Evolutionary conservation across 2,888 invertebrate genomes (phyloP).

Genomic region (Diaperis boleti): DNA sequence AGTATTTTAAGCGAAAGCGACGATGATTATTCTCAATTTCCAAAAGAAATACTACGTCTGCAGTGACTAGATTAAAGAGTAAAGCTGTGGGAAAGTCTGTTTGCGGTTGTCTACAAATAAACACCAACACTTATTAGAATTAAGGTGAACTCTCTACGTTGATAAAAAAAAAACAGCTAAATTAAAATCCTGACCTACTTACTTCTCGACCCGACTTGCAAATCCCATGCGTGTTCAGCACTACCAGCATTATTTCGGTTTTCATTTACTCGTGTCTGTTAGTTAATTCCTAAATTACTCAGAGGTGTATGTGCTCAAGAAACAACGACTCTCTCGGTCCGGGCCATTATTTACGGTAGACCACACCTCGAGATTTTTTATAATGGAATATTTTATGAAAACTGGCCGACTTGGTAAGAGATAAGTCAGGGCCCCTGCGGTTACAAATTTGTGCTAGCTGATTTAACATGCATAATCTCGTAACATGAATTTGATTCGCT

Average conservation of each 20-base stretch:
- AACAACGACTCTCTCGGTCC: conserved; percentile 3
- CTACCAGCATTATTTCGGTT: background rate
- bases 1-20: conserved; percentile 13
- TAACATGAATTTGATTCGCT: background rate
- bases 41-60: conserved; percentile 1
- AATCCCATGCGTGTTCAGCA: conserved; percentile 9
- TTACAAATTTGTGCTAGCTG: background rate
- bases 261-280: conserved; percentile 16
- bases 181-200: conserved; percentile 28
- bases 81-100: conserved; percentile 15
- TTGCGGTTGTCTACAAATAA: conserved; percentile 33
- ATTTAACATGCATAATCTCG: background rate
- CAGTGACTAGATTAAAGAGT: conserved; percentile 30
- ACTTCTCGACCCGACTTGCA: conserved; percentile 1
- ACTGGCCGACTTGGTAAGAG: too few relatives aligned
- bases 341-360: conserved; percentile 6
- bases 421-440: background rate
- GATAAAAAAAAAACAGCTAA: conserved; percentile 16
- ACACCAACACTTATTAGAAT: conserved; percentile 35
- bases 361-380: conserved; percentile 9
- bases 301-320: background rate
- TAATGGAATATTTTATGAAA: conserved; percentile 16
- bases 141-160: conserved; percentile 13
- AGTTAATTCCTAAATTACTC: conserved; percentile 25
- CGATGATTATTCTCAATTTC: conserved; percentile 23